Base-by-base conservation (phyloP, 2,113 vertebrate genomes). In the Percopsis transmontana region DNA sequence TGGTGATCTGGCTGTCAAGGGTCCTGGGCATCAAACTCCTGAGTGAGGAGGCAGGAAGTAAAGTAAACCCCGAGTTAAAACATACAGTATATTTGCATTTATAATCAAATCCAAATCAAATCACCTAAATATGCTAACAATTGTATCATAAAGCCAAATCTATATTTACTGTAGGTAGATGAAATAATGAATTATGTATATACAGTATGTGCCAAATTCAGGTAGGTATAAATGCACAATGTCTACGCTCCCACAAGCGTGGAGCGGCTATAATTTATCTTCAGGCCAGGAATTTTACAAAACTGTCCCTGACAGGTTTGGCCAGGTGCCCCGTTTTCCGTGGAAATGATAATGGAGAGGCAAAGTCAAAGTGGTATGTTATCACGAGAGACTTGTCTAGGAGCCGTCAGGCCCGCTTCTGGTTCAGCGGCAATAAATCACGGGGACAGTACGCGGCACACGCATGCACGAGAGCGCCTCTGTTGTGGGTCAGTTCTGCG, bases 21-120 rank as follows among this genome's bases (percentile, higher is more conserved):
- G 96, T 96, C 38, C 95, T 90, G 0, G 96, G 96, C 96, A 98
- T 98, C 82, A 97, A 90, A 76, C 91, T 92, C 90, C 96, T 98
- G 89, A 23, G 0, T 76, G 82, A 70, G 51, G 64, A 59, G 21
- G 59, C 71, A 68, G 74, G 56, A 85, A 18, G 82, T 16, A 55
- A n/a, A 66, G 14, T 45, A 18, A 58, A 54, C 39, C 8, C 2
- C 12, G 0, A 23, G 18, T 12, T 23, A 33, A 62, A 33, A 6
- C 27, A 33, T 33, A 33, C 27, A 33, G 27, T 33, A 6, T 7
- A 33, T 33, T 33, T 33, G 27, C 27, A 33, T 33, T 33, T 33
- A 33, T 33, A 33, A 33, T 33, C 27, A 33, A 33, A 33, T 33
- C 27, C 8, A 7, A 33, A 33, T n/a, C n/a, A n/a, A n/a, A n/a